A percentile compares a stretch with the other conserved stretches of the same genome.
phyloP scores from a whole-genome alignment of 2,113 vertebrate genomes.

The Eulacestoma nigropectus region DNA sequence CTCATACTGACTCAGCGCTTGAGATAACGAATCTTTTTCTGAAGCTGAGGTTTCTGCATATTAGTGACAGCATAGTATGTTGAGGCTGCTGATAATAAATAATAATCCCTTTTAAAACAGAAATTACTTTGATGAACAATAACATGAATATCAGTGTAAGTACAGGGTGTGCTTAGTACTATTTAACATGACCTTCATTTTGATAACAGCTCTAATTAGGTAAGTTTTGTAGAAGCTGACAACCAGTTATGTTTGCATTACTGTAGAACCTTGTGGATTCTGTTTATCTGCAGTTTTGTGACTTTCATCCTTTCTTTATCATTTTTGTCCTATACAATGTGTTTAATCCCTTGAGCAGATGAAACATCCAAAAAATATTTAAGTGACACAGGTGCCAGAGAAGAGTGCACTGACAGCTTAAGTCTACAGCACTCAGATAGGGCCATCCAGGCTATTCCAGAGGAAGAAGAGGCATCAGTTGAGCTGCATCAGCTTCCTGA shows the following conservation, averaged over 20 bases:
- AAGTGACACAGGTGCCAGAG: neutral
- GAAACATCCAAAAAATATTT: neutral
- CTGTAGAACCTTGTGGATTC: neutral
- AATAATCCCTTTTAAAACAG: constrained; percentile 58
- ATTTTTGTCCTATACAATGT: neutral
- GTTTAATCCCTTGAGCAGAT: neutral
- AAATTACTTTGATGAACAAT: constrained; percentile 67
- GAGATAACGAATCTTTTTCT: constrained; percentile 56
- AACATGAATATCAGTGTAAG: constrained; percentile 57
- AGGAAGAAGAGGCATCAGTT: neutral
- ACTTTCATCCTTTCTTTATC: neutral
- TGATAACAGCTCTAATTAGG: constrained; percentile 53
- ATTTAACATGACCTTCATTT: constrained; percentile 60
- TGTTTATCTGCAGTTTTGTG: neutral
- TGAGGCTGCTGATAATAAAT: constrained; percentile 55
- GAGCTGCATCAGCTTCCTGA: neutral
- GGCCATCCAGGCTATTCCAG: neutral
- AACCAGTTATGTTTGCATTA: neutral
- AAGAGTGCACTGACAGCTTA: neutral
- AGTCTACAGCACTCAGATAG: neutral
- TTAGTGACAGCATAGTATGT: constrained; percentile 52
- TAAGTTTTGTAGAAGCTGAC: neutral
- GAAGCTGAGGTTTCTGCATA: constrained; percentile 46
- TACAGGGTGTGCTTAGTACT: constrained; percentile 50
- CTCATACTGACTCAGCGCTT: constrained; percentile 21